These are phyloP conservation scores for Lota lota DNA, from an alignment of 2,113 vertebrate species.

Conservation along the genomic window DNA sequence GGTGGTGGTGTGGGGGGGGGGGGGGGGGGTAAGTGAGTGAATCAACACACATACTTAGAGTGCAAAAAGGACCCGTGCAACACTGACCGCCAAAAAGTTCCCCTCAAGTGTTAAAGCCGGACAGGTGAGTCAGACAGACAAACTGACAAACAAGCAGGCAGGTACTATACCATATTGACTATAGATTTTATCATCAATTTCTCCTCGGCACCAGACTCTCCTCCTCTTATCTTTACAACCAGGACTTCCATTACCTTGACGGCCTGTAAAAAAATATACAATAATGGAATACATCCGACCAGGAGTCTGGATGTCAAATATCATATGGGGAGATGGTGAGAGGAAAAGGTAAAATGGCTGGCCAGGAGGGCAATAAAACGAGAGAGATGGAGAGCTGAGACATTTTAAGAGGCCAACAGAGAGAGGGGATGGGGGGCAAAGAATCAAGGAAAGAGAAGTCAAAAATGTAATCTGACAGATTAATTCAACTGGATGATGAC, in stretches of 20 bases:
- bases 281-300: conserved; percentile 51
- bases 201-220: conserved; percentile 81
- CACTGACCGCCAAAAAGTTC: conserved; percentile 1
- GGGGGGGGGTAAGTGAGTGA: conserved; percentile 8
- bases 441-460: background rate
- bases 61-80: conserved; percentile 45
- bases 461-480: conserved; percentile 36
- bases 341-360: background rate
- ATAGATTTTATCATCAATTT: conserved; percentile 96
- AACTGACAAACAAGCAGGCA: conserved; percentile 35
- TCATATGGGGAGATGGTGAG: background rate
- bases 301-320: background rate
- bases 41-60: conserved; percentile 14
- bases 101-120: background rate
- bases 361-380: background rate
- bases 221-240: conserved; percentile 95
- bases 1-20: conserved; percentile 31
- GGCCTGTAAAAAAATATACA: conserved; percentile 80
- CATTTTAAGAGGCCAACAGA: background rate
- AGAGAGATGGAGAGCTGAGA: background rate
- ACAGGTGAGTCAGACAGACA: conserved; percentile 15
- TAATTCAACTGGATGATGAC: conserved; percentile 10
- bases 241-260: conserved; percentile 96
- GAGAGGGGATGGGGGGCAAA: background rate
- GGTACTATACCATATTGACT: conserved; percentile 88